These are phyloP conservation scores for Calycopis cecrops DNA, from an alignment of 1,140 invertebrate species.

Conservation along the genomic window DNA sequence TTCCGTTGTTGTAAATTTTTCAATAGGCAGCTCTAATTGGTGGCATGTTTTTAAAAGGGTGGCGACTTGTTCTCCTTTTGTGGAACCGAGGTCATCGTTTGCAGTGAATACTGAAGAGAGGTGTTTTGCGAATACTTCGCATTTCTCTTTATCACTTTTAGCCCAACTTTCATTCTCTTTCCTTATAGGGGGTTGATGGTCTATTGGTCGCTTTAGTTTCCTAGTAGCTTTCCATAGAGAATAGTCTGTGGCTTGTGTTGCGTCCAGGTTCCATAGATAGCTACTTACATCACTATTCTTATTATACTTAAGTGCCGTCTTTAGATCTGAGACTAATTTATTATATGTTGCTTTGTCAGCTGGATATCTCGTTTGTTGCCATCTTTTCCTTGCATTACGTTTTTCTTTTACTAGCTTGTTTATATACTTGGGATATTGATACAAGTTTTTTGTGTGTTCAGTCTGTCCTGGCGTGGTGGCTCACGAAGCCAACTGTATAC, in stretches of 20 bases:
- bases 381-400: constrained; percentile 23
- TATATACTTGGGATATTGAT: constrained; percentile 4
- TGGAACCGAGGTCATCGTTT: not conserved
- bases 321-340: constrained; percentile 17
- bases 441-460: not conserved
- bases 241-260: constrained; percentile 21
- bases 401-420: constrained; percentile 20
- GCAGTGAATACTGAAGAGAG: constrained; percentile 19
- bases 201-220: constrained; percentile 23
- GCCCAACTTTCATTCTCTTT: constrained; percentile 18
- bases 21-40: too few species aligned
- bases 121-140: constrained; percentile 25
- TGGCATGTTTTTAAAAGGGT: not conserved
- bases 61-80: not conserved
- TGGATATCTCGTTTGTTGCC: constrained; percentile 13
- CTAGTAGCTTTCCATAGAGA: too few species aligned
- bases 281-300: constrained; percentile 20
- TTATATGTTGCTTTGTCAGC: constrained; percentile 25
- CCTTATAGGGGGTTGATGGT: constrained; percentile 10
- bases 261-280: constrained; percentile 19
- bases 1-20: not conserved
- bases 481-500: constrained; percentile 27
- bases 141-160: constrained; percentile 21
- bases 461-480: not conserved
- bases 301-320: constrained; percentile 9